Conservation (phyloP, 2,113 vertebrate species). For the Pampusana beccarii region DNA sequence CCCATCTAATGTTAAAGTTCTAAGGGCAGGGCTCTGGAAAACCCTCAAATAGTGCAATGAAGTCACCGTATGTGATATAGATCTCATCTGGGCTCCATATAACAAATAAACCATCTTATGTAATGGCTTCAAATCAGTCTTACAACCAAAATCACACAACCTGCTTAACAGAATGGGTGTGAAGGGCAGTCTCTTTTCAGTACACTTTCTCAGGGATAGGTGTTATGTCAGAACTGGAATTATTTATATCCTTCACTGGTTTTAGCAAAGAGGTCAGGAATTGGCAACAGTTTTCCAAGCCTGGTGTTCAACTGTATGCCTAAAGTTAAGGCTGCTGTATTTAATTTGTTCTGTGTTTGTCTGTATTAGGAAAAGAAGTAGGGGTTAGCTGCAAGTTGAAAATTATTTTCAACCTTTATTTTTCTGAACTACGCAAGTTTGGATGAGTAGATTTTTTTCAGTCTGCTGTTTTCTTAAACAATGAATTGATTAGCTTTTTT, state of each 20-base stretch:
- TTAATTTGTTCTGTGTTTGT: background rate
- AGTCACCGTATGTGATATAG: background rate
- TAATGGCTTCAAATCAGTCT: background rate
- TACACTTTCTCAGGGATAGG: background rate
- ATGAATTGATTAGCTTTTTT: conserved; percentile 43
- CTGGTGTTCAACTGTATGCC: background rate
- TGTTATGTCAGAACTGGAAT: background rate
- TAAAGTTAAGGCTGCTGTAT: background rate
- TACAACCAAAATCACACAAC: background rate
- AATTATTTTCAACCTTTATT: background rate
- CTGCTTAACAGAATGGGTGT: background rate
- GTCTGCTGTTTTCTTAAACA: conserved; percentile 23
- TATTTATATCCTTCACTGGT: conserved; percentile 2
- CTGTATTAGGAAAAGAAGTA: background rate
- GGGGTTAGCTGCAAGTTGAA: background rate
- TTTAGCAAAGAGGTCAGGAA: conserved; percentile 33
- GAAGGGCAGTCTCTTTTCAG: conserved; percentile 17
- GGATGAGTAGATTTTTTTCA: background rate
- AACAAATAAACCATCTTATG: background rate
- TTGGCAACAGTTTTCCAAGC: background rate
- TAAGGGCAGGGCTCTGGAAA: background rate
- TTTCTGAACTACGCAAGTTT: background rate
- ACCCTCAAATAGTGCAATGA: background rate
- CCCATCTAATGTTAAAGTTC: background rate
- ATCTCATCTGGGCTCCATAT: background rate